Percentiles rank a stretch among this genome's conserved stretches.
These are phyloP conservation scores for Epirrhoe alternata DNA, from an alignment of 2,888 invertebrate species.

Conservation along the genomic window DNA sequence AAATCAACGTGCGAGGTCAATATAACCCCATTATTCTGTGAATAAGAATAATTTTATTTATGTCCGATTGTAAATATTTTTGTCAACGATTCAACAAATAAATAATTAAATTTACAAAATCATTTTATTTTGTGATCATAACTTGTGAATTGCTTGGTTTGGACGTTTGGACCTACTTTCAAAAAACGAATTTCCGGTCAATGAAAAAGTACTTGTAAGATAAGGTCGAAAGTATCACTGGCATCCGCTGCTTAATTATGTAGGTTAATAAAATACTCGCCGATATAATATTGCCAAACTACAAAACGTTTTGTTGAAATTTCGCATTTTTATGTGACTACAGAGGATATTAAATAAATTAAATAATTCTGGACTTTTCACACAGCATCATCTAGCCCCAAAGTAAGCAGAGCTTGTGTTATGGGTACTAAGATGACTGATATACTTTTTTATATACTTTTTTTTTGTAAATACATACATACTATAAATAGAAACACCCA, in stretches of 20 bases:
- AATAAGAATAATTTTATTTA: slow-evolving; percentile 54
- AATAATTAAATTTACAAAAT: slow-evolving; percentile 55
- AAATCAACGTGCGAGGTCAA: slow-evolving; percentile 38
- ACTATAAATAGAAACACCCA: no score
- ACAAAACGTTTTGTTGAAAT: background rate
- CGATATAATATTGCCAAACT: no score
- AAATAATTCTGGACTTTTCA: no score
- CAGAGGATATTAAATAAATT: no score
- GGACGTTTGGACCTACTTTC: slow-evolving; percentile 14
- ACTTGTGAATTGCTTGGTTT: slow-evolving; percentile 7
- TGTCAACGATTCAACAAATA: slow-evolving; percentile 61
- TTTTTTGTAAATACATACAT: no score
- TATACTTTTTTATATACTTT: no score
- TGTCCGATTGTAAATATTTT: slow-evolving; percentile 56
- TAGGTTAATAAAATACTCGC: background rate
- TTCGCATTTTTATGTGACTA: no score
- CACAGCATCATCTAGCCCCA: no score
- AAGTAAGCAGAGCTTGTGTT: no score
- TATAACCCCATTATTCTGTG: slow-evolving; percentile 48
- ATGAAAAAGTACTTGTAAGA: slow-evolving; percentile 6
- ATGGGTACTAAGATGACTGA: no score
- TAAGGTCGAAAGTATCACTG: slow-evolving; percentile 8
- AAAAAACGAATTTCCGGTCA: slow-evolving; percentile 18
- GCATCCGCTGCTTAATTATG: slow-evolving; percentile 6
- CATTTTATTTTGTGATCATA: slow-evolving; percentile 37